A percentile compares a stretch with the other conserved stretches of the same genome.
phyloP scores from a whole-genome alignment of 2,797 vertebrate species.

The Hapalemur alaotrensis region DNA sequence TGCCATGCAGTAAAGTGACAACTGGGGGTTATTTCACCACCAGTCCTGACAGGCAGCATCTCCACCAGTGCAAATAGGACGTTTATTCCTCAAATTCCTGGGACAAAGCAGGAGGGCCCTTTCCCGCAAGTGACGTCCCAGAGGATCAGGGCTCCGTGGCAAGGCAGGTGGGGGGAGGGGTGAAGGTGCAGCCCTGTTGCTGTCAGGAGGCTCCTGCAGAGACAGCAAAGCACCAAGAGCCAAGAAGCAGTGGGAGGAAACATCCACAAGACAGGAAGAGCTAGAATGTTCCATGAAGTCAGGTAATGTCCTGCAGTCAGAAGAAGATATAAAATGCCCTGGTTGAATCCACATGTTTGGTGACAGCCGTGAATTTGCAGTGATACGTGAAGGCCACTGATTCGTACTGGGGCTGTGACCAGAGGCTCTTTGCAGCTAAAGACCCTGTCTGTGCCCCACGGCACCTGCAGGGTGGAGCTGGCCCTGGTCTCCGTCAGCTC shows the following conservation, averaged over 20 bases:
- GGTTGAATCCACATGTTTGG: fast-evolving
- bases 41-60: no score
- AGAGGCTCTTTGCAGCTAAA: neutral
- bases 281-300: neutral
- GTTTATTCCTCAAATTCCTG: neutral
- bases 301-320: neutral
- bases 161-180: fast-evolving
- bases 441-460: neutral
- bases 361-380: neutral
- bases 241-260: neutral
- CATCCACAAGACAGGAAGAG: neutral
- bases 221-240: neutral
- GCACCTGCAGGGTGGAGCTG: neutral
- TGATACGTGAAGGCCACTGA: neutral
- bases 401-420: fast-evolving
- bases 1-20: fast-evolving
- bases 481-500: neutral
- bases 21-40: neutral
- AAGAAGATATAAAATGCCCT: neutral
- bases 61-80: neutral
- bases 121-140: fast-evolving
- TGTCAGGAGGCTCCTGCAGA: neutral
- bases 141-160: fast-evolving
- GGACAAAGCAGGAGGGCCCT: neutral
- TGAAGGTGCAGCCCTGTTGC: no score